Evolutionary conservation across 2,113 vertebrate genomes (phyloP).

Genomic region (Microcebus ravelobensis): DNA sequence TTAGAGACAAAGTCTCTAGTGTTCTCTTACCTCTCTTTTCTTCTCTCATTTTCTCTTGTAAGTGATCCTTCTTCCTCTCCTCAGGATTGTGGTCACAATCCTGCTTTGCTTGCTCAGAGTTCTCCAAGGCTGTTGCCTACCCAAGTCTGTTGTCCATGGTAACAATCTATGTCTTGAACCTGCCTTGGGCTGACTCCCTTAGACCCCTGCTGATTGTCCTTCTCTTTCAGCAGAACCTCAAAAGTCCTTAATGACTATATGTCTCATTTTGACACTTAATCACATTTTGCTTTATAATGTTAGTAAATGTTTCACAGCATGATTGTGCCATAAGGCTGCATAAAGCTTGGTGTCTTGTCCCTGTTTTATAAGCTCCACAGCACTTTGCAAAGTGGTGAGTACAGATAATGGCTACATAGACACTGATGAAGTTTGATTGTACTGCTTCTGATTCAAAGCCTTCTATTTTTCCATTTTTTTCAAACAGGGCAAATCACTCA

Average conservation of each 20-base stretch:
- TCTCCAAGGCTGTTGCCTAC: not conserved
- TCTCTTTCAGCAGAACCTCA: conserved; percentile 6
- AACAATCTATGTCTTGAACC: not conserved
- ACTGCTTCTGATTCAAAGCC: conserved; percentile 7
- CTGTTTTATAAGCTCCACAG: not conserved
- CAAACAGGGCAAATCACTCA: conserved; percentile 2
- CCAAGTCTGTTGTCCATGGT: not conserved
- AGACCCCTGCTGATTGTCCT: not conserved
- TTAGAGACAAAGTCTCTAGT: not conserved
- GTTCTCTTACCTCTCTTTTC: not conserved
- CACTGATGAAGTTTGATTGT: not conserved
- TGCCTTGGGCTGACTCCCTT: not conserved
- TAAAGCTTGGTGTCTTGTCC: not conserved
- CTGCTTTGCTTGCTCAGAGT: not conserved
- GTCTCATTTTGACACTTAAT: not conserved
- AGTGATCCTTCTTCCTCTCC: not conserved
- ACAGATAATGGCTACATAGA: not conserved
- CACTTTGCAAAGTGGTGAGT: not conserved
- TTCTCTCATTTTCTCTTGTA: not conserved
- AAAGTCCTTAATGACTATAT: not conserved
- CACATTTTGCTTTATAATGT: not conserved
- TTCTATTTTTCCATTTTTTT: conserved; percentile 7
- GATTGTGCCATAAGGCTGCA: not conserved
- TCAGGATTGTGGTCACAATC: not conserved
- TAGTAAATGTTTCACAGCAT: not conserved